Evolutionary conservation across 2,888 invertebrate species (phyloP), one percentile per base, ranked within the genome.

Genomic region (Eugnorisma glareosa): DNA sequence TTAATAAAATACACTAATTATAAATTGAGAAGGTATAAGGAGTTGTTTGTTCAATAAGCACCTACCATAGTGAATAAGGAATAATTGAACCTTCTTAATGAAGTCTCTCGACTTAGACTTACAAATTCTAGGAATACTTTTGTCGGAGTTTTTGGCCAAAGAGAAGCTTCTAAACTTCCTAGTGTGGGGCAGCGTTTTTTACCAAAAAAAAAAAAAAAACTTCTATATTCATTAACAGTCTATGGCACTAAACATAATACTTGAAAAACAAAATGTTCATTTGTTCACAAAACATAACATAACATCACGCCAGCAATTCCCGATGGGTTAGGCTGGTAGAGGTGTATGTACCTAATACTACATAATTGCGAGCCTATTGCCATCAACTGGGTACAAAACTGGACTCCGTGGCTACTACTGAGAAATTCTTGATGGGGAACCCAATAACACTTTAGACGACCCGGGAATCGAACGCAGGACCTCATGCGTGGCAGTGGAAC

Each of bases 71-170:
- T 61, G 10, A 35, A 24, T 35, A 21, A 35, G 21, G 35, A 63
- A 6, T 31, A 13, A 54, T 31, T 40, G 40, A 35, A 54, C 11
- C 37, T 48, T n/a, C 40, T n/a, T n/a, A 61, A 15, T 24, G 1
- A 45, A 28, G 28, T 75, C 15, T 2, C 54, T 24, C 11, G 3
- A n/a, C n/a, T 31, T 57, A 24, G 15, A 73, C 2, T 13, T n/a
- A 57, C 43, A 57, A 57, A 37, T 18, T 75, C n/a, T 37, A 75
- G 21, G 45, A 48, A 61, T n/a, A 15, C 8, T 15, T 37, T 61
- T 24, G 28, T n/a, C 21, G 11, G 4, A 75, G 5, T 31, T 18
- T 13, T 24, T 61, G 31, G 37, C 3, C 10, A 31, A 61, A 10
- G 24, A 37, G 48, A 48, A 43, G 13, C 28, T n/a, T 28, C 28